Base-by-base conservation (phyloP, 1,140 invertebrate genomes). In the Lutraria rhynchaena region DNA sequence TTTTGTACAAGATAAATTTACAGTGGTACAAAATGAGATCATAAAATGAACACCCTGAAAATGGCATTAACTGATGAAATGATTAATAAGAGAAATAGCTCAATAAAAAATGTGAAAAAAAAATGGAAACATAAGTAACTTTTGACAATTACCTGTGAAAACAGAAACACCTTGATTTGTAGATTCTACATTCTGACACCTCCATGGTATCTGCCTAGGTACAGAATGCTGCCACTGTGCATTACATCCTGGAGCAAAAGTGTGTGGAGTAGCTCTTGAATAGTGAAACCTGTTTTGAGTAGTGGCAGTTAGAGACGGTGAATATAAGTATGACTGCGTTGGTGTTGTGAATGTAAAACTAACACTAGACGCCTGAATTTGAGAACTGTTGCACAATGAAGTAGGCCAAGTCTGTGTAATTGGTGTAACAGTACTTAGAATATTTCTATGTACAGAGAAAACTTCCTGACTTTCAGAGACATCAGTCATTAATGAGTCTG, bases 291-390 rank as follows among this genome's bases (percentile, higher is more conserved):
- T 35, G 58, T 61, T 61, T 29, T 49, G 41, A 2, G 41, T 49
- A 67, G 63, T 67, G 1, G 41, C 63, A 19, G 63, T 67, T 19
- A 67, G 49, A 17, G 63, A 37, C 31, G 63, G 63, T 13, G 63
- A 67, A 67, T 67, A 24, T 19, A 67, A 24, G n/a, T 67, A 67
- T 3, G 41, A 46, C 63, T 67, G 63, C 19, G 63, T 67, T 0
- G 63, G 63, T 49, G 63, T 67, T 27, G 63, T 67, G 33, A 67
- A 67, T 67, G 63, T 67, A 31, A 67, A 67, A 49, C 27, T 67
- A 11, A 44, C 22, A 49, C 41, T 29, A 22, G 37, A 11, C 44
- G 15, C 5, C 37, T 7, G 37, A 29, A 49, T 13, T 4, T n/a
- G n/a, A 67, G 41, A 15, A 15, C 63, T 41, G 37, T 41, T 15